These are phyloP conservation scores for Macaria liturata DNA, from an alignment of 2,888 invertebrate species.

Conservation along the genomic window DNA sequence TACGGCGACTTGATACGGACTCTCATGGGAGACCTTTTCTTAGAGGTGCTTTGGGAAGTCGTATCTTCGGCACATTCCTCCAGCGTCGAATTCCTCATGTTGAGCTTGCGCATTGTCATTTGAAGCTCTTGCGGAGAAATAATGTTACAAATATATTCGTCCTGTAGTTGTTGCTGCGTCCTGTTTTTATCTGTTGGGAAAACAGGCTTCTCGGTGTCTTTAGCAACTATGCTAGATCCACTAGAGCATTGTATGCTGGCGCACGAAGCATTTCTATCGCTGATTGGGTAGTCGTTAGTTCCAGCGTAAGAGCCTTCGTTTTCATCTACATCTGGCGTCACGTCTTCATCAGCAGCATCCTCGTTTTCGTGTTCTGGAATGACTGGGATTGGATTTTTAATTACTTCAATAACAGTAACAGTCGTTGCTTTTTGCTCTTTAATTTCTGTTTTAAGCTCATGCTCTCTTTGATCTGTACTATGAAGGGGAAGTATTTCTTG, in stretches of 20 bases:
- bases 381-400: conserved; percentile 2
- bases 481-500: conserved; percentile 35
- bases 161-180: conserved; percentile 1
- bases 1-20: conserved; percentile 71
- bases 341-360: conserved; percentile 11
- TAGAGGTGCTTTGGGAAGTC: conserved; percentile 33
- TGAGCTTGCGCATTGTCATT: conserved; percentile 53
- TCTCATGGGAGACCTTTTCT: conserved; percentile 58
- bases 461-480: conserved; percentile 22
- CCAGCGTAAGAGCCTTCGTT: conserved; percentile 17
- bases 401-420: conserved; percentile 13
- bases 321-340: conserved; percentile 11
- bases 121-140: conserved; percentile 51
- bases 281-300: conserved; percentile 27
- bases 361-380: conserved; percentile 1
- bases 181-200: conserved; percentile 10
- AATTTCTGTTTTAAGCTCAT: conserved; percentile 1
- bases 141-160: conserved; percentile 38
- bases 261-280: conserved; percentile 18
- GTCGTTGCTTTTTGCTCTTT: conserved; percentile 11
- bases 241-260: conserved; percentile 32
- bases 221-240: conserved; percentile 36
- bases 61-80: conserved; percentile 59
- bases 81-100: conserved; percentile 48
- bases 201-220: conserved; percentile 30